These are phyloP conservation scores for Gulo gulo DNA, from an alignment of 2,113 vertebrate genomes.

Conservation along the genomic window DNA sequence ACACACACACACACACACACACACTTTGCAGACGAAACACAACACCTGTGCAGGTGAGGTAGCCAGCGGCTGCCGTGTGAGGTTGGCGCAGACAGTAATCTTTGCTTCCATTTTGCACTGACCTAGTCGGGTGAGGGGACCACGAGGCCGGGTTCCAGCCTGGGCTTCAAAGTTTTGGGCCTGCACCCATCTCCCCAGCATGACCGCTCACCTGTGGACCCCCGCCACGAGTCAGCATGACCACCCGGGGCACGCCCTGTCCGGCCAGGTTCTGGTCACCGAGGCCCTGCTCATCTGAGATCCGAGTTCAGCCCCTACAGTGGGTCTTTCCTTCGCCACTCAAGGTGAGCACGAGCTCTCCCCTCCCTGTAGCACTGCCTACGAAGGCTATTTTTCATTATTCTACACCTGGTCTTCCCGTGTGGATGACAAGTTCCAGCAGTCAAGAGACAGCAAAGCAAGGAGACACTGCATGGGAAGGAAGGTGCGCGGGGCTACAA, in stretches of 20 bases:
- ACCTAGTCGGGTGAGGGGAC: neutral
- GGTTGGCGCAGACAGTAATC: neutral
- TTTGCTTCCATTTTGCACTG: neutral
- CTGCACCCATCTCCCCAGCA: neutral
- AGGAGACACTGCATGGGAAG: too few species aligned
- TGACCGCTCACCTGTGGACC: neutral
- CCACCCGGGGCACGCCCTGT: fast-evolving
- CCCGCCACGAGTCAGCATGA: fast-evolving
- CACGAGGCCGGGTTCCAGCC: neutral
- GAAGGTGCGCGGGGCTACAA: neutral
- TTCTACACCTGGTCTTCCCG: neutral
- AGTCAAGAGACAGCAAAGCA: neutral
- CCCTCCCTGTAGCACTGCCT: neutral
- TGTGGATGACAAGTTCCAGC: fast-evolving
- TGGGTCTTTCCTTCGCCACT: neutral
- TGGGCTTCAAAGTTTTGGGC: neutral
- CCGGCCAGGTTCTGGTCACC: neutral
- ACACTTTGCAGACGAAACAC: neutral
- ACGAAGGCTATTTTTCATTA: neutral
- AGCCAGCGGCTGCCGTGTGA: fast-evolving
- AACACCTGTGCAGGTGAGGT: neutral
- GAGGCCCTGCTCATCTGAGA: neutral
- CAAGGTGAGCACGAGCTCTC: neutral
- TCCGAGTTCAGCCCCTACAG: neutral
- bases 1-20: neutral